Percentiles rank a stretch among this genome's conserved stretches.
Conservation (phyloP, 2,797 vertebrate genomes). For the Dromococcyx pavoninus region DNA sequence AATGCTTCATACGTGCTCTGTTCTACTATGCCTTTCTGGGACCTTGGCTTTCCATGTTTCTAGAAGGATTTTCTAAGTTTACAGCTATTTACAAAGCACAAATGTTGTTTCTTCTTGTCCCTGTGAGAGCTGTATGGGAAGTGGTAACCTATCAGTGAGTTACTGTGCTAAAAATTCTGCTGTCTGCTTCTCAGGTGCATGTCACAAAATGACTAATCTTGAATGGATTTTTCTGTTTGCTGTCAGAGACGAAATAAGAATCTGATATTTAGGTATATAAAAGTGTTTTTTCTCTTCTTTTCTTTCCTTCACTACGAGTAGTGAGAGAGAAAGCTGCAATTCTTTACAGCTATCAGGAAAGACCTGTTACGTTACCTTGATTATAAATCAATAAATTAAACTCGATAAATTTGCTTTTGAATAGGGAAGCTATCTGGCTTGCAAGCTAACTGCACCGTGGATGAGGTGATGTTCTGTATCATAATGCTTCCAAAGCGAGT, state of each 20-base stretch:
- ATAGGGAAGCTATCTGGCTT: background rate
- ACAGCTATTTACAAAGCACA: slow-evolving; percentile 12
- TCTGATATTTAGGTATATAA: background rate
- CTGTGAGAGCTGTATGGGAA: background rate
- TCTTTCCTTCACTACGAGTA: background rate
- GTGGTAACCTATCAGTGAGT: background rate
- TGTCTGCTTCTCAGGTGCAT: slow-evolving; percentile 12
- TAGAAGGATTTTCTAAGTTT: background rate
- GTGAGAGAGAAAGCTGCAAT: background rate
- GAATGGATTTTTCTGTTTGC: background rate
- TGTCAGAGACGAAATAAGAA: background rate
- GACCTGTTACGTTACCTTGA: background rate
- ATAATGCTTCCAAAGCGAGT: background rate
- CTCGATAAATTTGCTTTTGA: background rate
- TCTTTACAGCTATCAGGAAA: background rate
- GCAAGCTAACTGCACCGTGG: background rate
- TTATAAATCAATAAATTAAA: background rate
- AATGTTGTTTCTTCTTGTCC: slow-evolving; percentile 1
- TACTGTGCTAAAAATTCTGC: slow-evolving; percentile 36
- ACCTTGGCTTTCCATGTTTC: background rate
- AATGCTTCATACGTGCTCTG: background rate
- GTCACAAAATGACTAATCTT: slow-evolving; percentile 21
- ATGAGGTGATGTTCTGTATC: background rate
- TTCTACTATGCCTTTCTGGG: background rate
- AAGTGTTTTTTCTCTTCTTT: background rate